phyloP scores from a whole-genome alignment of 1,140 invertebrate genomes.

The Meteorus sp. region DNA sequence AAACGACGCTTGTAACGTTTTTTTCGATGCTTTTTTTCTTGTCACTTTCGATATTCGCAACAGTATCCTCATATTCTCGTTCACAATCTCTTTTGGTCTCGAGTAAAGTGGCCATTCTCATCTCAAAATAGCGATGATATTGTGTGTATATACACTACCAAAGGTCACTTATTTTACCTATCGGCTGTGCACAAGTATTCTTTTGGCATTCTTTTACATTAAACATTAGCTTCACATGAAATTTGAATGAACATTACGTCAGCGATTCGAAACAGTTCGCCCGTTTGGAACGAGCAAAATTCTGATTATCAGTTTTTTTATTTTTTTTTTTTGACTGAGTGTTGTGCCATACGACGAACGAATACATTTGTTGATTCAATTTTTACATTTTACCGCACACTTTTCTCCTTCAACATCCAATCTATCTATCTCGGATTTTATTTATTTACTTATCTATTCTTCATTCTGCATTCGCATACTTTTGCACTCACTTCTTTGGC shows the following conservation, averaged over 20 bases:
- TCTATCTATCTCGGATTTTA: not conserved
- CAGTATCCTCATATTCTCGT: not conserved
- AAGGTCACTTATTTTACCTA: conserved; percentile 4
- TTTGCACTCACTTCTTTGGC: not conserved
- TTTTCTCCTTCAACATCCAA: too few species aligned
- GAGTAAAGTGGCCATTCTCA: not conserved
- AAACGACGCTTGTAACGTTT: too few species aligned
- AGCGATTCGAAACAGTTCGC: conserved; percentile 1
- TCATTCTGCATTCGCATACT: not conserved
- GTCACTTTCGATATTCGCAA: too few species aligned
- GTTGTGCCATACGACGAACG: not conserved
- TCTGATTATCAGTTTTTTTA: too few species aligned
- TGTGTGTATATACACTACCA: not conserved
- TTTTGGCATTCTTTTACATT: conserved; percentile 8
- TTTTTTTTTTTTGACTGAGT: too few species aligned
- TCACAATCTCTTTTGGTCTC: not conserved
- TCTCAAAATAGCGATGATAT: not conserved
- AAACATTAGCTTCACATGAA: conserved; percentile 4
- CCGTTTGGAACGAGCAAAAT: not conserved
- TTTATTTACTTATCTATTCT: not conserved
- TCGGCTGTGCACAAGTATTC: not conserved
- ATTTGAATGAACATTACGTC: too few species aligned
- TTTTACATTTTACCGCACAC: not conserved
- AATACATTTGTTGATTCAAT: not conserved
- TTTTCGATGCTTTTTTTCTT: too few species aligned